phyloP scores from a whole-genome alignment of 1,140 invertebrate species.

The Stegodyphus dumicola region DNA sequence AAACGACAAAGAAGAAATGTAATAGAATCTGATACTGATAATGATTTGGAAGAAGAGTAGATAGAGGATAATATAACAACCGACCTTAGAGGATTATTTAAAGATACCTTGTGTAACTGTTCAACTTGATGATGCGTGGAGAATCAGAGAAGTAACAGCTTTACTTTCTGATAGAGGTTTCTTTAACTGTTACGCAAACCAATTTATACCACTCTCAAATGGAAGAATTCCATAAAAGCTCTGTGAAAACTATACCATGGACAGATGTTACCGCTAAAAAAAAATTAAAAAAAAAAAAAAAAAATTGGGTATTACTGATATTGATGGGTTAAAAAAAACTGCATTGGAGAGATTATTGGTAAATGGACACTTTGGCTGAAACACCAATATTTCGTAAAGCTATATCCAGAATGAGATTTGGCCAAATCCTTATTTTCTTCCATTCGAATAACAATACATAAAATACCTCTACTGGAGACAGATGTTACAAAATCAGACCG shows the following conservation, averaged over 20 bases:
- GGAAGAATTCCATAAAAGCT: constrained; percentile 12
- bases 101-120: constrained; percentile 15
- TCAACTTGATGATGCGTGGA: not conserved
- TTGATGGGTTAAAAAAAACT: not conserved
- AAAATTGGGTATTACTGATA: not conserved
- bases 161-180: not conserved
- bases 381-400: not conserved
- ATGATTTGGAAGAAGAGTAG: constrained; percentile 14
- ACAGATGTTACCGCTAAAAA: not conserved
- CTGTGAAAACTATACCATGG: constrained; percentile 2
- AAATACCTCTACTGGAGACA: not conserved
- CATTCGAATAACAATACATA: not conserved
- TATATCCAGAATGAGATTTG: constrained; percentile 14
- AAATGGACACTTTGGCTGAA: not conserved
- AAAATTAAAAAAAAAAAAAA: not conserved
- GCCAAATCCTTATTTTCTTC: constrained; percentile 1
- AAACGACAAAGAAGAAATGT: constrained; percentile 19
- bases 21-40: constrained; percentile 13
- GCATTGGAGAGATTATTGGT: constrained; percentile 11
- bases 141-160: constrained; percentile 4
- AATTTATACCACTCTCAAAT: constrained; percentile 21
- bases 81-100: constrained; percentile 10
- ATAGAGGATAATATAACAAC: constrained; percentile 1
- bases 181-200: constrained; percentile 9
- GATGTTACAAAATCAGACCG: not conserved